These are phyloP conservation scores for Mythimna lalbum DNA, from an alignment of 2,888 invertebrate species.

Conservation along the genomic window DNA sequence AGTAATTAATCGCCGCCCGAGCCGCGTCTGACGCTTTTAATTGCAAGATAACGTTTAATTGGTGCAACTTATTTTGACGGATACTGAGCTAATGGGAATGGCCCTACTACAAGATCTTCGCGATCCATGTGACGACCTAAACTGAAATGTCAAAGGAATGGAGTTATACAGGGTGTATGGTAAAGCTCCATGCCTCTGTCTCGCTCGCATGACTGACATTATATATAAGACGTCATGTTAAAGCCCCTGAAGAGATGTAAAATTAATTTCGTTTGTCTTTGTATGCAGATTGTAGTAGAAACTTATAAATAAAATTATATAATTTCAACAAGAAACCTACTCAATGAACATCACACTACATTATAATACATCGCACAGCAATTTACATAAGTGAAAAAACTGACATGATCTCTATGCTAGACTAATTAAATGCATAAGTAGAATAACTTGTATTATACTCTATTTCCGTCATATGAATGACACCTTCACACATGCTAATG, in stretches of 20 bases:
- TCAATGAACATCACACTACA: neutral
- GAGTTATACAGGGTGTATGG: too few relatives aligned
- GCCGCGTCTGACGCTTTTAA: slow-evolving; percentile 4
- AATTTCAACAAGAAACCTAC: neutral
- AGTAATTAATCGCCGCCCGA: neutral
- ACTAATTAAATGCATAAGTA: slow-evolving; percentile 25
- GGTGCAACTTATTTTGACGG: neutral
- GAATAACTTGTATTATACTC: slow-evolving; percentile 23
- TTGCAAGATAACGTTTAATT: slow-evolving; percentile 4
- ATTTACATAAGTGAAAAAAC: slow-evolving; percentile 31
- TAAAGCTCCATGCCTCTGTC: too few relatives aligned
- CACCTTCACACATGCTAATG: slow-evolving; percentile 18
- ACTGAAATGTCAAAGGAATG: too few relatives aligned
- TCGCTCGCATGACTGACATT: too few relatives aligned
- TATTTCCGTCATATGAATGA: slow-evolving; percentile 41
- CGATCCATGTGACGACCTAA: too few relatives aligned
- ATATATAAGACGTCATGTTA: too few relatives aligned
- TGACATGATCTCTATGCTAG: slow-evolving; percentile 12
- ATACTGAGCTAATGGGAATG: neutral
- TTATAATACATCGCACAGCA: slow-evolving; percentile 7
- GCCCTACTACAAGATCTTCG: too few relatives aligned
- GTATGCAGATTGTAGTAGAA: neutral
- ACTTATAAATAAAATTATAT: neutral
- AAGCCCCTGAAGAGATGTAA: neutral
- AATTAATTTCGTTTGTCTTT: neutral